phyloP scores from a whole-genome alignment of 1,140 invertebrate species.

The Aphelinus certus region DNA sequence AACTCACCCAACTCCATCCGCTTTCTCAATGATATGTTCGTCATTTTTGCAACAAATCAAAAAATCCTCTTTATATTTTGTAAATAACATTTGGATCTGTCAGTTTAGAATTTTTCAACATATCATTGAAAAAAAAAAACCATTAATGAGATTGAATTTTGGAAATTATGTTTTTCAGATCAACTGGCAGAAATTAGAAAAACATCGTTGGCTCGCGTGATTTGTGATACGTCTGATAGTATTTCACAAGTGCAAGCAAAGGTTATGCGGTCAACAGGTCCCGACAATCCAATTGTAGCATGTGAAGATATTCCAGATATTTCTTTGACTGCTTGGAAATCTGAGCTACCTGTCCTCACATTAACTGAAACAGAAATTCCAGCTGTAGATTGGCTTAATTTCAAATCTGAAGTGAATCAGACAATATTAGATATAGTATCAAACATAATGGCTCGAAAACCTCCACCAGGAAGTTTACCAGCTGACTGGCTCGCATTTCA shows the following conservation, averaged over 20 bases:
- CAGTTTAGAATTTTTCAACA: conserved; percentile 3
- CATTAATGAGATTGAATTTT: conserved; percentile 33
- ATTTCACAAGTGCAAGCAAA: conserved; percentile 77
- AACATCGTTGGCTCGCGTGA: conserved; percentile 81
- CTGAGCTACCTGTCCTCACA: not conserved
- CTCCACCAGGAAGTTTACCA: not conserved
- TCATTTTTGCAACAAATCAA: no score
- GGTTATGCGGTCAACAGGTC: conserved; percentile 75
- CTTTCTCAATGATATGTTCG: no score
- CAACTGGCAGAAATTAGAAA: conserved; percentile 90
- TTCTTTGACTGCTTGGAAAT: conserved; percentile 71
- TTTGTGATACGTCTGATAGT: conserved; percentile 89
- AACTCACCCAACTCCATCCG: no score
- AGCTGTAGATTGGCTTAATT: conserved; percentile 34
- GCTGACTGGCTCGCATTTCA: conserved; percentile 41
- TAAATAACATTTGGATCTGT: no score
- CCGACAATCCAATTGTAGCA: conserved; percentile 71
- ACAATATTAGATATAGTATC: conserved; percentile 26
- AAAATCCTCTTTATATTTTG: no score
- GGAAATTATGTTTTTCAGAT: conserved; percentile 64
- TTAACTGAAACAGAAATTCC: conserved; percentile 2
- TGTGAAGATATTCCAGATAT: conserved; percentile 70
- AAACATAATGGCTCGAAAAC: conserved; percentile 3
- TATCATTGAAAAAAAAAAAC: conserved; percentile 1
- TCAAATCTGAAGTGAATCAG: conserved; percentile 38